Conservation (phyloP, 2,797 vertebrate species). For the Trematomus bernacchii region DNA sequence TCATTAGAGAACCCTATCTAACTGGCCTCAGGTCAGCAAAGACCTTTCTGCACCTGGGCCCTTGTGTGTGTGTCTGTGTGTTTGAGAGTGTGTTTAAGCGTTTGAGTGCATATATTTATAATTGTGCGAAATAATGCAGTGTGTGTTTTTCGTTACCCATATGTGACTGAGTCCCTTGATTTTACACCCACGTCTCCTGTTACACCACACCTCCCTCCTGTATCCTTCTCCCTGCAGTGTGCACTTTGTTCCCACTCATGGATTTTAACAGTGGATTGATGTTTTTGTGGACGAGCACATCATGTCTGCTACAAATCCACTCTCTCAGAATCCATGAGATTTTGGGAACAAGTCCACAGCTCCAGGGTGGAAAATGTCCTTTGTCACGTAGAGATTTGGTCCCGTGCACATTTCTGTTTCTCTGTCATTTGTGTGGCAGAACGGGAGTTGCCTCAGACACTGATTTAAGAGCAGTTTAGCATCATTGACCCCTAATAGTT, state of each 20-base stretch:
- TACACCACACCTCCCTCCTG: conserved; percentile 55
- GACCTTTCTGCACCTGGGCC: conserved; percentile 77
- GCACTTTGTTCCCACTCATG: conserved; percentile 72
- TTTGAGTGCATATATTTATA: conserved; percentile 47
- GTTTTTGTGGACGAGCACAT: conserved; percentile 28
- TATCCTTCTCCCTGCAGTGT: conserved; percentile 63
- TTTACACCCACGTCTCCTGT: conserved; percentile 53
- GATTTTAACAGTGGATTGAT: conserved; percentile 62
- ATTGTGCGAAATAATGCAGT: conserved; percentile 50
- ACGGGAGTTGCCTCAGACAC: conserved; percentile 76
- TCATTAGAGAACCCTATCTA: conserved; percentile 67
- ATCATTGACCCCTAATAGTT: conserved; percentile 69
- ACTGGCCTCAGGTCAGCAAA: conserved; percentile 75
- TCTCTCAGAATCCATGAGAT: conserved; percentile 62
- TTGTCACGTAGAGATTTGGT: conserved; percentile 69
- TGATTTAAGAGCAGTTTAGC: conserved; percentile 82
- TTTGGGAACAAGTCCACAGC: conserved; percentile 59
- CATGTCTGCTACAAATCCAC: conserved; percentile 43
- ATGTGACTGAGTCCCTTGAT: conserved; percentile 65
- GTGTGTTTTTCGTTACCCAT: conserved; percentile 52
- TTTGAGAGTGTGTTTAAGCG: conserved; percentile 15
- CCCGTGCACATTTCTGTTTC: conserved; percentile 71
- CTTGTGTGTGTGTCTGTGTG: conserved; percentile 19
- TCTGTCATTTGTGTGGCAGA: conserved; percentile 78
- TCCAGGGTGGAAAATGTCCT: conserved; percentile 52